Evolutionary conservation across 2,888 invertebrate species (phyloP).

Genomic region (Neoscelio sp.): DNA sequence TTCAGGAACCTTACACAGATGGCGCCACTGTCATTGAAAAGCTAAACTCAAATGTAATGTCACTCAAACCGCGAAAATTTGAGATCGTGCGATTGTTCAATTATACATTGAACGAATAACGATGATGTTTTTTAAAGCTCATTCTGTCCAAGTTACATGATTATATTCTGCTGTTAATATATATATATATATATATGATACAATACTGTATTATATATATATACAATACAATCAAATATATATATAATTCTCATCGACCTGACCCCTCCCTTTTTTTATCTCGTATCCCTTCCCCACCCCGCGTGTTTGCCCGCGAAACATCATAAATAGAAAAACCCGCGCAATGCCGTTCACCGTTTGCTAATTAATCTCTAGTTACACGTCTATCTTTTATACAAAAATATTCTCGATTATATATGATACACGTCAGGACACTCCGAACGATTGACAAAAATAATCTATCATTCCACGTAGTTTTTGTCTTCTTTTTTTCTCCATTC

Average conservation of each 20-base stretch:
- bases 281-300: not conserved
- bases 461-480: constrained; percentile 18
- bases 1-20: too few relatives aligned
- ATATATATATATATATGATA: not conserved
- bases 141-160: constrained; percentile 46
- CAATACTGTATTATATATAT: too few relatives aligned
- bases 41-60: too few relatives aligned
- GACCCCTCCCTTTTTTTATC: not conserved
- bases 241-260: not conserved
- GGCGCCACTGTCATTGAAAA: too few relatives aligned
- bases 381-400: constrained; percentile 75
- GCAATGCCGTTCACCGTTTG: constrained; percentile 4
- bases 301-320: not conserved
- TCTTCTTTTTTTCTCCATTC: not conserved
- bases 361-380: constrained; percentile 54
- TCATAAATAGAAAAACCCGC: constrained; percentile 49
- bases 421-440: constrained; percentile 76
- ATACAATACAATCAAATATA: too few relatives aligned
- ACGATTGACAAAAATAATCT: constrained; percentile 73
- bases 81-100: too few relatives aligned
- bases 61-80: too few relatives aligned
- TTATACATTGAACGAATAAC: constrained; percentile 24
- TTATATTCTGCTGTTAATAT: constrained; percentile 7
- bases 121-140: constrained; percentile 45
- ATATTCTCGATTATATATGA: constrained; percentile 80